A percentile compares a stretch with the other conserved stretches of the same genome.
Evolutionary conservation across 1,140 invertebrate genomes (phyloP).

Genomic region (Procambarus virginalis): DNA sequence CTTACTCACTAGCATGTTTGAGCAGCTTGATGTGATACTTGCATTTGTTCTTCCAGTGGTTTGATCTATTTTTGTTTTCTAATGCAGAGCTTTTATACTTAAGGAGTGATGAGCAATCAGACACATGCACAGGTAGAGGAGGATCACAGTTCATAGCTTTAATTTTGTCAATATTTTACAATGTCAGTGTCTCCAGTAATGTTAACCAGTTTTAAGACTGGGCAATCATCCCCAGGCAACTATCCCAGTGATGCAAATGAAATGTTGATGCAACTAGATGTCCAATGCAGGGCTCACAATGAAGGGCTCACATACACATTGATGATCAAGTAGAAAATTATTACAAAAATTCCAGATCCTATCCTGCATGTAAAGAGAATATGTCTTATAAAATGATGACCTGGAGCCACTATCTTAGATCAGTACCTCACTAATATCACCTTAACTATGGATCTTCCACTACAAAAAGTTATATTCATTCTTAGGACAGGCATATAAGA

Average conservation of each 20-base stretch:
- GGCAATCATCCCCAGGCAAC: neutral
- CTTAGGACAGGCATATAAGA: neutral
- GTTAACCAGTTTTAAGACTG: neutral
- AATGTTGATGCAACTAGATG: neutral
- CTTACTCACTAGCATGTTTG: conserved; percentile 36
- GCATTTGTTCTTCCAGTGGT: conserved; percentile 63
- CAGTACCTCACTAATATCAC: neutral
- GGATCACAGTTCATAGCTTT: conserved; percentile 50
- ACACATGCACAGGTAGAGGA: conserved; percentile 41
- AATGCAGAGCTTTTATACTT: conserved; percentile 45
- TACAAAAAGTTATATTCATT: neutral
- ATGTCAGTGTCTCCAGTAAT: neutral
- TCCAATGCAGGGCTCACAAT: neutral
- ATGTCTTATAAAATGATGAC: neutral
- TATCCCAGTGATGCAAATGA: conserved; percentile 9
- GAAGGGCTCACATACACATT: neutral
- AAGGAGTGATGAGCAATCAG: conserved; percentile 39
- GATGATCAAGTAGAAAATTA: neutral
- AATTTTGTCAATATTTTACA: conserved; percentile 16
- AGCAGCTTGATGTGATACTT: conserved; percentile 63
- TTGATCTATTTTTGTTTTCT: conserved; percentile 54
- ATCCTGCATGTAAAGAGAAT: neutral
- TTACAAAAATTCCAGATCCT: neutral
- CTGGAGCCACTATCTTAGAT: neutral
- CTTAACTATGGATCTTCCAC: neutral